Base-by-base conservation (phyloP, 2,888 invertebrate genomes). In the Steinernema carpocapsae region DNA sequence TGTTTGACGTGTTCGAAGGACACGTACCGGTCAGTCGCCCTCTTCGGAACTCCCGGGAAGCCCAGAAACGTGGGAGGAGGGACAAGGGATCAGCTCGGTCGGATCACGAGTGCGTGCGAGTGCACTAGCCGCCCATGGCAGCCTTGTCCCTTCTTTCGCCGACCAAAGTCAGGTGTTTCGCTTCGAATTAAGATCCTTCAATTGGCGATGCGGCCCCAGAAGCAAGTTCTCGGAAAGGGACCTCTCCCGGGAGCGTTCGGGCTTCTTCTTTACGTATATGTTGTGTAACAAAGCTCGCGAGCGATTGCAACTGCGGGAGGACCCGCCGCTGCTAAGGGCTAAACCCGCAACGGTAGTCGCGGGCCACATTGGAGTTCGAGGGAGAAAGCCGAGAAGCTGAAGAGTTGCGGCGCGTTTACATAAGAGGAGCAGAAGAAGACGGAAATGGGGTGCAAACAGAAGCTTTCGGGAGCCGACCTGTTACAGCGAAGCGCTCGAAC, bases 381-480 rank as follows among this genome's bases (percentile, higher is more conserved):
- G 48, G 48, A 19, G 64, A 64, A 64, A 64, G 64, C 37, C 32
- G 64, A 64, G 64, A 64, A 64, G 64, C 48, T 64, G 64, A 64
- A 64, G 64, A 64, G 64, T 37, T 37, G 37, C 48, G 48, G 7
- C 48, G 48, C 48, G 48, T 64, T 64, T 64, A 64, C 64, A 29
- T 64, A 64, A 64, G 64, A 64, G 37, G 64, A 64, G 22, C 22
- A 19, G 56, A 1, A 29, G 64, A 32, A 64, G 64, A 64, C 64
- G 64, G 64, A 64, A 64, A 64, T 64, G 64, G 64, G 29, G 64
- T 64, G 64, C 64, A 64, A 64, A 64, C 64, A 64, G 64, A 64
- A 64, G 64, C 64, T 26, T 6, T 17, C 7, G 29, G 32, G 19
- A 48, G 48, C 48, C 32, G 29, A 64, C 29, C 29, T 64, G 64